Conservation (phyloP, 92 coral and sea anemone genomes). For the Nematostella vectensis region DNA sequence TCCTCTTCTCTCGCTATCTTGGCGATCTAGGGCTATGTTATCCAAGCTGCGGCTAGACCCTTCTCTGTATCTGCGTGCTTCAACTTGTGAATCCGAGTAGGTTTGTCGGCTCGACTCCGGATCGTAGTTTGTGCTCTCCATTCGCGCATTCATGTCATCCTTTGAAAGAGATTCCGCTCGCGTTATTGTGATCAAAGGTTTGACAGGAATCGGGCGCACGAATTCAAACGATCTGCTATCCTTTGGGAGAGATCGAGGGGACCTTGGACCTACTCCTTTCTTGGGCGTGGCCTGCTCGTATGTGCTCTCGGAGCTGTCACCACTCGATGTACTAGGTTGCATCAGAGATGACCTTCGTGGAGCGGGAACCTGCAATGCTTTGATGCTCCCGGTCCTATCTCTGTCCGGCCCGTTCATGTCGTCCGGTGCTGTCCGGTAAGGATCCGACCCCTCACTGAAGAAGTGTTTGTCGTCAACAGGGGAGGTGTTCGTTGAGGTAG, state of each 20-base stretch:
- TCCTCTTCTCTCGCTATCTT: slow-evolving; percentile 46
- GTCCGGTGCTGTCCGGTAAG: slow-evolving; percentile 93
- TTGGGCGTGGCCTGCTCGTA: slow-evolving; percentile 63
- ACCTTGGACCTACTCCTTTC: slow-evolving; percentile 50
- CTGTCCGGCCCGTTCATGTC: slow-evolving; percentile 61
- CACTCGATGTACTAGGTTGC: slow-evolving; percentile 78
- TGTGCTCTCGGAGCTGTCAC: slow-evolving; percentile 83
- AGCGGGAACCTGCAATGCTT: slow-evolving; percentile 56
- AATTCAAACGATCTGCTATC: slow-evolving; percentile 89
- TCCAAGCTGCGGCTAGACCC: slow-evolving; percentile 58
- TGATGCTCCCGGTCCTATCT: slow-evolving; percentile 59
- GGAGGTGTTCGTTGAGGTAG: slow-evolving; percentile 83
- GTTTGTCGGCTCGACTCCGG: slow-evolving; percentile 51
- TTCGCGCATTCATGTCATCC: slow-evolving; percentile 62
- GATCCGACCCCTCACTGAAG: slow-evolving; percentile 92
- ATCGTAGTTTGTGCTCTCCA: slow-evolving; percentile 45
- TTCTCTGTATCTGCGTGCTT: slow-evolving; percentile 29
- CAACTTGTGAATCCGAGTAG: slow-evolving; percentile 82
- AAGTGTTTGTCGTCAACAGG: slow-evolving; percentile 82
- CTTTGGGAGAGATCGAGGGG: slow-evolving; percentile 56
- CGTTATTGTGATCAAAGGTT: slow-evolving; percentile 75
- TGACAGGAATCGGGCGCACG: slow-evolving; percentile 90
- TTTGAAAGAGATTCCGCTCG: slow-evolving; percentile 71
- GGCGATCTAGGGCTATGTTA: slow-evolving; percentile 36
- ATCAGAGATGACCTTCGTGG: slow-evolving; percentile 64